Conservation (phyloP, 30 jellyfish, hydroid and myxozoan species). For the Hydra vulgaris region DNA sequence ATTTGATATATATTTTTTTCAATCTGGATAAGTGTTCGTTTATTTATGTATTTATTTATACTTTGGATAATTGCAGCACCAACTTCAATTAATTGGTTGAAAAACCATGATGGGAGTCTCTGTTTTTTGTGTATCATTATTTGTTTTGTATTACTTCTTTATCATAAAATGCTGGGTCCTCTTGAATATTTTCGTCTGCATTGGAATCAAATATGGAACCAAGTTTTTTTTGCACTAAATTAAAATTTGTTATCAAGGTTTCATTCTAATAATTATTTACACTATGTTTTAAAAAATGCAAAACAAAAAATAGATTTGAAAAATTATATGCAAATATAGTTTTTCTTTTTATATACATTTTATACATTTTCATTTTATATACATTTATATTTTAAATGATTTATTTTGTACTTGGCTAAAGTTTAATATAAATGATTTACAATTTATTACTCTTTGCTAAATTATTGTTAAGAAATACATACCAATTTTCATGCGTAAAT, state of each 20-base stretch:
- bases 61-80: too few relatives aligned
- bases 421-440: neutral
- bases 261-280: neutral
- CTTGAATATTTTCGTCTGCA: conserved; percentile 14
- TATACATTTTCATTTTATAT: too few relatives aligned
- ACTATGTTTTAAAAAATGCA: neutral
- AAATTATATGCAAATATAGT: neutral
- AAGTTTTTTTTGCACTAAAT: conserved; percentile 8
- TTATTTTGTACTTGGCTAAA: neutral
- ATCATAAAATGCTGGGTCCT: conserved; percentile 32
- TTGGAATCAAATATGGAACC: conserved; percentile 2
- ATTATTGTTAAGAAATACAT: neutral
- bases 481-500: conserved; percentile 85
- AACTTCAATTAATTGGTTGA: too few relatives aligned
- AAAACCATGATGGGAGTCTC: neutral
- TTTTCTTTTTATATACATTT: too few relatives aligned
- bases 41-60: too few relatives aligned
- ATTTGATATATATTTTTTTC: too few relatives aligned
- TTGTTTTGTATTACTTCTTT: neutral
- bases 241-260: neutral
- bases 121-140: neutral
- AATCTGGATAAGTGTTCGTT: too few relatives aligned
- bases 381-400: too few relatives aligned
- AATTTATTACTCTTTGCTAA: neutral
- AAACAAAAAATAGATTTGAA: neutral